These are phyloP conservation scores for Oceanites oceanicus DNA, from an alignment of 2,113 vertebrate species.

Conservation along the genomic window DNA sequence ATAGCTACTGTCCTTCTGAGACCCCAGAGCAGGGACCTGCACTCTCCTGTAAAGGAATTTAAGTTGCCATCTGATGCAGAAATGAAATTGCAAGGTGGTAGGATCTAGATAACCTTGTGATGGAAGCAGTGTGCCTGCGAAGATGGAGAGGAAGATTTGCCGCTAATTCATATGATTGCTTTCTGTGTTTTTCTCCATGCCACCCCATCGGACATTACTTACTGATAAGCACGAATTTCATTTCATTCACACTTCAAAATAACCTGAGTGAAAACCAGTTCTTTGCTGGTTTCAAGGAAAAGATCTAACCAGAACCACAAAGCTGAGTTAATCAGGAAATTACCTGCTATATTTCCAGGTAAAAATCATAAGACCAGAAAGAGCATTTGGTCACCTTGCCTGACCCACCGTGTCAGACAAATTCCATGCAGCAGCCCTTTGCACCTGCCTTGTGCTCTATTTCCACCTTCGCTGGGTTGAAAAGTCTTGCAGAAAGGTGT, in stretches of 20 bases:
- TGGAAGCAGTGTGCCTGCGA: not conserved
- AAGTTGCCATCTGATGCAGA: not conserved
- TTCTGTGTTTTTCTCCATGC: not conserved
- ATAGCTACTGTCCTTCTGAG: not conserved
- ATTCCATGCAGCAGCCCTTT: not conserved
- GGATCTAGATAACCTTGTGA: not conserved
- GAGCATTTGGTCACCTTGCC: not conserved
- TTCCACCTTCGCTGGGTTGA: not conserved
- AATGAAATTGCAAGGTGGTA: not conserved
- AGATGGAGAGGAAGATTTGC: not conserved
- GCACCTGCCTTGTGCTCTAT: not conserved
- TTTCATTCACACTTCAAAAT: not conserved
- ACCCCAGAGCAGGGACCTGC: not conserved
- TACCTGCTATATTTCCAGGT: not conserved
- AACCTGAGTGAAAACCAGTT: not conserved
- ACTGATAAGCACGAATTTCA: not conserved
- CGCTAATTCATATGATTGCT: not conserved
- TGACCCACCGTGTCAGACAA: not conserved
- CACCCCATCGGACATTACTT: not conserved
- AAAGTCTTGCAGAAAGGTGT: slow-evolving; percentile 15
- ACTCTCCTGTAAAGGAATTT: not conserved
- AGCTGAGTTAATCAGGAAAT: slow-evolving; percentile 10
- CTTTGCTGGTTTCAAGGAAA: not conserved
- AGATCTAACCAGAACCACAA: not conserved
- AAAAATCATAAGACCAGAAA: not conserved